Percentiles rank a stretch among this genome's conserved stretches.
These are phyloP conservation scores for Epinephelus awoara DNA, from an alignment of 2,797 vertebrate genomes.

Conservation along the genomic window DNA sequence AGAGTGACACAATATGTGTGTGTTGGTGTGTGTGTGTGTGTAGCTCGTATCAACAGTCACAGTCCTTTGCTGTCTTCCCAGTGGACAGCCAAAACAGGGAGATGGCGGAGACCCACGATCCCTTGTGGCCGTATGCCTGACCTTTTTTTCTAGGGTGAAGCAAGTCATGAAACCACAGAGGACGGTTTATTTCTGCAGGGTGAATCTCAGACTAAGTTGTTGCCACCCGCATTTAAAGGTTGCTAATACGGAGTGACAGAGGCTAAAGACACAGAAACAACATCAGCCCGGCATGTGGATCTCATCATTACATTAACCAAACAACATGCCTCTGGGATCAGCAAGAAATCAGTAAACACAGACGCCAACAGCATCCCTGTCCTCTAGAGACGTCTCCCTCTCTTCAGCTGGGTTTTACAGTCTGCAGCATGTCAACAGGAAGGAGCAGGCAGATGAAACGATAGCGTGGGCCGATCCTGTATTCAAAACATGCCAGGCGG, in stretches of 20 bases:
- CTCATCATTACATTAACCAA: constrained; percentile 15
- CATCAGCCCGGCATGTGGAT: constrained; percentile 37
- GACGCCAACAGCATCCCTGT: constrained; percentile 33
- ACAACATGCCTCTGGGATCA: constrained; percentile 9
- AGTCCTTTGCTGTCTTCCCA: constrained; percentile 12
- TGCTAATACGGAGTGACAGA: constrained; percentile 52
- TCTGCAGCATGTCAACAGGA: constrained; percentile 60
- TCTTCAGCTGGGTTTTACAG: constrained; percentile 1
- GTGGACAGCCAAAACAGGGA: constrained; percentile 1
- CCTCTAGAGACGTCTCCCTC: constrained; percentile 34
- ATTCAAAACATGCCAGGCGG: constrained; percentile 58
- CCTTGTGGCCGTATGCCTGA: constrained; percentile 34
- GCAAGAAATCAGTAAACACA: not conserved
- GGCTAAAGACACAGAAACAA: constrained; percentile 52
- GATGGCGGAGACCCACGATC: constrained; percentile 14
- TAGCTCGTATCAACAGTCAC: constrained; percentile 37
- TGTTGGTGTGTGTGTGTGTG: constrained; percentile 36
- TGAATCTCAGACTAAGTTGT: constrained; percentile 7
- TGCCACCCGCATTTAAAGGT: constrained; percentile 24
- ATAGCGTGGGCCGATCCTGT: constrained; percentile 53
- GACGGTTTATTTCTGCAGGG: constrained; percentile 55
- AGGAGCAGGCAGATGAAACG: constrained; percentile 63
- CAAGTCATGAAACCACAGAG: constrained; percentile 43
- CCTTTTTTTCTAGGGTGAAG: constrained; percentile 35
- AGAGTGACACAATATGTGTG: constrained; percentile 60